Base-by-base conservation (phyloP, 2,113 vertebrate species). In the Pollachius pollachius region DNA sequence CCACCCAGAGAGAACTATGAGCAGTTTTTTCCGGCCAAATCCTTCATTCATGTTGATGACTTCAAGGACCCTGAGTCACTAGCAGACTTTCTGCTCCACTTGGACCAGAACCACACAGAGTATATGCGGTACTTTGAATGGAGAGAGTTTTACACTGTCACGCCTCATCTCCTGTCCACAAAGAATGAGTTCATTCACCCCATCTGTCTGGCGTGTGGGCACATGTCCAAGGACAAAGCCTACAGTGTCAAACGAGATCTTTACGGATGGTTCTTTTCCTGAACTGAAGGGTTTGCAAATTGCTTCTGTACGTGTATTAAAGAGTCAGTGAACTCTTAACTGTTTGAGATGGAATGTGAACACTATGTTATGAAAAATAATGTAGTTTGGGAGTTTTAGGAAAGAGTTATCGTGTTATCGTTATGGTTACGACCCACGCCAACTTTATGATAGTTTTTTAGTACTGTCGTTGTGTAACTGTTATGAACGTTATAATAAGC, bases 1-100 rank as follows among this genome's bases (percentile, higher is more conserved):
- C 94, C 94, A 15, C 86, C 94, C n/a, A 93, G 95, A 84, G 91
- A 94, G 88, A 95, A 95, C 83, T 95, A 95, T 48, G 94, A 95
- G 69, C 92, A 94, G 81, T 94, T 94, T 70, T 88, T 94, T 80
- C 95, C 95, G 65, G 87, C 85, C 68, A 90, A 94, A 77, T 93
- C 94, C 52, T 96, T 96, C 85, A 95, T 95, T 87, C 94, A 95
- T 0, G 89, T 95, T 64, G 90, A 95, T 81, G 94, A 95, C 86
- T 96, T 94, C 73, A 89, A 90, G 15, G 93, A 93, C 63, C 89
- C 92, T 2, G 90, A 92, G 85, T 91, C 94, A 71, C 77, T 95
- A 80, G 94, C 94, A 58, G 93, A 93, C 6, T 92, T 92, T 77
- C 89, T 95, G 78, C 89, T 93, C 52, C 84, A 89, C 81, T 83